Conservation (phyloP, 2,888 invertebrate genomes). For the Tupiocoris notatus region DNA sequence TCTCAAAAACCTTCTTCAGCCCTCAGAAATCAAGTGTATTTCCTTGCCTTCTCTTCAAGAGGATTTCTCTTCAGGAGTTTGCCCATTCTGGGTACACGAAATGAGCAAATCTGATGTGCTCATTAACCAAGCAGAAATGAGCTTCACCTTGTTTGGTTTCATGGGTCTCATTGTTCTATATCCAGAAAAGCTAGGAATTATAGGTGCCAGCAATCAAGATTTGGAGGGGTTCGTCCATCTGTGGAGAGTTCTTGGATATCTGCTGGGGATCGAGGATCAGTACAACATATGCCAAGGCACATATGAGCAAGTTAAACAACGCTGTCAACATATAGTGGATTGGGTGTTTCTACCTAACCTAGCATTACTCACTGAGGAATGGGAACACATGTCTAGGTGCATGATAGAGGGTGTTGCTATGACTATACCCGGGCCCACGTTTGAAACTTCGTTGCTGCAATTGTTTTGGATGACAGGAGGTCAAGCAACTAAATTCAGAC, state of each 20-base stretch:
- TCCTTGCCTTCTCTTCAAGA: conserved; percentile 31
- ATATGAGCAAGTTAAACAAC: conserved; percentile 52
- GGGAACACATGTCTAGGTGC: conserved; percentile 56
- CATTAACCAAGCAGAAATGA: conserved; percentile 59
- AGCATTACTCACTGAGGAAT: conserved; percentile 52
- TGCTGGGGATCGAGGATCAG: conserved; percentile 56
- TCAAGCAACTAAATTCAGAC: background rate
- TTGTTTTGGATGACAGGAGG: conserved; percentile 33
- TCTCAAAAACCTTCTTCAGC: conserved; percentile 39
- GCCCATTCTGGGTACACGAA: background rate
- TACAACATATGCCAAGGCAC: conserved; percentile 55
- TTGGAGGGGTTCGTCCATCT: conserved; percentile 58
- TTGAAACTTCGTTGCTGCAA: conserved; percentile 16
- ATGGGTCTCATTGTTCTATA: conserved; percentile 56
- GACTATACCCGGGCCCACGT: conserved; percentile 18
- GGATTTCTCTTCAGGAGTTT: conserved; percentile 27
- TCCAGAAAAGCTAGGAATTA: conserved; percentile 55
- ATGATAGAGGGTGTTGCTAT: conserved; percentile 52
- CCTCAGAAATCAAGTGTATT: conserved; percentile 33
- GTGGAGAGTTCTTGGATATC: conserved; percentile 59
- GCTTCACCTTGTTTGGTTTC: conserved; percentile 58
- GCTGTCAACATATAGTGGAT: conserved; percentile 52
- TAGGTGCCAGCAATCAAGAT: conserved; percentile 54
- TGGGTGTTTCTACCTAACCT: conserved; percentile 53
- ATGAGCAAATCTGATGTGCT: conserved; percentile 39